Evolutionary conservation across 2,888 invertebrate genomes (phyloP).

Genomic region (Byasa hedistus): DNA sequence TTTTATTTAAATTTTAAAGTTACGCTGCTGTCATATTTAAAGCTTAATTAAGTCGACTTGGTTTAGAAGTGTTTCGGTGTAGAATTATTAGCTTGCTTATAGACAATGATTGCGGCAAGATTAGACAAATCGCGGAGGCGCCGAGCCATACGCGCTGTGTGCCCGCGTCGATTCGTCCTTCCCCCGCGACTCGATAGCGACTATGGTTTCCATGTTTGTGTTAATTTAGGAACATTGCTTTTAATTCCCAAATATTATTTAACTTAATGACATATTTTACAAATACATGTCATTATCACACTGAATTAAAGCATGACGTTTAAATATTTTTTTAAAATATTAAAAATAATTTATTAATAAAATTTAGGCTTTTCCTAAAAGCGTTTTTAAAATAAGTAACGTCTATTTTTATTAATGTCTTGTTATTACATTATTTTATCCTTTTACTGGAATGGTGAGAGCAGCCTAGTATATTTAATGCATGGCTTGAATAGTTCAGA

Average conservation of each 20-base stretch:
- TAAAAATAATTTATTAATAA: neutral
- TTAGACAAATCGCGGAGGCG: conserved; percentile 40
- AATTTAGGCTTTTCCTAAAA: too few relatives aligned
- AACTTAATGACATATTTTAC: neutral
- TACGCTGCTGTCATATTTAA: neutral
- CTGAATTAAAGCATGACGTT: neutral
- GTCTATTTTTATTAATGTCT: too few relatives aligned
- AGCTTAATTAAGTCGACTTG: neutral
- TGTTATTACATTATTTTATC: too few relatives aligned
- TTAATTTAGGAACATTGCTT: neutral
- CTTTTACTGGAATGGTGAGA: too few relatives aligned
- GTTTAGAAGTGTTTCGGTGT: conserved; percentile 16
- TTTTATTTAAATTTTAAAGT: neutral
- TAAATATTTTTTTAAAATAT: neutral
- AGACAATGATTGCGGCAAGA: conserved; percentile 40
- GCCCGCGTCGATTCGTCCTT: conserved; percentile 42
- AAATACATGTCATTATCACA: neutral
- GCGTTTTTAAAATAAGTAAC: too few relatives aligned
- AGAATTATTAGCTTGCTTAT: conserved; percentile 17
- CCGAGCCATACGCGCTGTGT: conserved; percentile 38
- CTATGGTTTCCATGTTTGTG: conserved; percentile 34
- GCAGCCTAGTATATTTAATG: too few relatives aligned
- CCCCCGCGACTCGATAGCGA: conserved; percentile 57
- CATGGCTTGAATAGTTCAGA: too few relatives aligned
- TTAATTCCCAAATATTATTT: neutral